Base-by-base conservation (phyloP, 2,113 vertebrate genomes). In the Malurus alboscapulatus region DNA sequence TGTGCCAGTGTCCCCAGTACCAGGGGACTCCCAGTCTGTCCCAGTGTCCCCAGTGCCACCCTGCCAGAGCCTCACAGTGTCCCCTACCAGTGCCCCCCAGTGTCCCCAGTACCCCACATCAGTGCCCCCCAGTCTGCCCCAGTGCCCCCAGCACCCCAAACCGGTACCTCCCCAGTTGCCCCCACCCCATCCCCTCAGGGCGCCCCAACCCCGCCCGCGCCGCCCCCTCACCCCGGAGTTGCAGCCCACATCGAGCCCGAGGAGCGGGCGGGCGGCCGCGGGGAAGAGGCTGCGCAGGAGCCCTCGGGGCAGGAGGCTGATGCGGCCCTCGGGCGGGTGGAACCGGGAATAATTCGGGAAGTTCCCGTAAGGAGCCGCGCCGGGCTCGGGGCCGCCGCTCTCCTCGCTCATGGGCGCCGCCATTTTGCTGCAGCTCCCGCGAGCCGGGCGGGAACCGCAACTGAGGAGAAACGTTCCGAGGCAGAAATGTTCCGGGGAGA, bases 331-430 rank as follows among this genome's bases (percentile, higher is more conserved):
- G 16, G 99, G 99, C 3, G 99, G 98, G 34, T 99, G 98, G 88
- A 99, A 99, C 3, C 96, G 98, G 87, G 99, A 98, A 74, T 99
- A 99, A 62, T 98, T 98, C 2, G 98, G 98, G 75, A 99, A 99
- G 75, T 99, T 99, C 6, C 99, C 99, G 58, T 98, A 98, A 0
- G 97, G 98, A 57, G 99, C 99, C 0, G 99, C 98, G 10, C 99
- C 99, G 0, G 99, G 98, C 11, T 98, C 98, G 25, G 73, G 22
- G 16, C n/a, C 25, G 4, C 27, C 19, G 12, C 32, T 29, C 3
- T 1, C 32, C 7, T 2, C 36, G 0, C 44, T 9, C 8, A 1
- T 4, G 76, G 91, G 42, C 58, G 88, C 95, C 76, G 97, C 97
- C 98, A 98, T 98, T 3, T 74, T 81, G 0, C 1, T 2, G 0